Evolutionary conservation across 2,888 invertebrate species (phyloP), one percentile per base, ranked within the genome.

Genomic region (Callyntrura guangdongensis): DNA sequence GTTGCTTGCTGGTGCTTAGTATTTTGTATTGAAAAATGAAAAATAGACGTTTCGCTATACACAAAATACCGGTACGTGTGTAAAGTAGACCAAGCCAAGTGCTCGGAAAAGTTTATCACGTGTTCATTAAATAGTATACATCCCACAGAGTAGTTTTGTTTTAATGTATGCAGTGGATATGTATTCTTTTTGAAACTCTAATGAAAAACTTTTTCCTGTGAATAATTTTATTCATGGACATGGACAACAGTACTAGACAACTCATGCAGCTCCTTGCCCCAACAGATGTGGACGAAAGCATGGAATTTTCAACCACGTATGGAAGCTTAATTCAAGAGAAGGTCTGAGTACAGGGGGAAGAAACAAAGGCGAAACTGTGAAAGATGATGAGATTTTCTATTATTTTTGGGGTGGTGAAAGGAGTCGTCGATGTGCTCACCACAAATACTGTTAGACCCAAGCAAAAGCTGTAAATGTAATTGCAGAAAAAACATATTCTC

Each of bases 361-460:
- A 17, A 64, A 64, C 22, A 22, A 64, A 64, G 9, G 61, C 14
- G 27, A n/a, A n/a, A n/a, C n/a, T n/a, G n/a, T n/a, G 14, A 22
- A 61, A 61, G 17, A 61, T 22, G 53, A 67, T 64, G 22, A 64
- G 64, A 64, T 64, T 64, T 64, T 64, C 22, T 64, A 64, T 64
- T 64, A 64, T 64, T 64, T 64, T 5, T 64, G 64, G 22, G n/a
- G 8, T 17, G n/a, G 64, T 22, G 11, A 9, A 64, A 25, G 25
- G 64, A 11, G 64, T 64, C 59, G 17, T 6, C n/a, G 59, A 36
- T 36, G 36, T 6, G 36, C 36, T 36, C 6, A 36, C 36, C 2
- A 36, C 36, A 36, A 36, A 36, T 36, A 36, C 3, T 2, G 36
- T 36, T 36, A 36, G 36, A 6, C 36, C 36, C 36, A 36, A 4